These are phyloP conservation scores for Xylocampa areola DNA, from an alignment of 2,888 invertebrate genomes.

Conservation along the genomic window DNA sequence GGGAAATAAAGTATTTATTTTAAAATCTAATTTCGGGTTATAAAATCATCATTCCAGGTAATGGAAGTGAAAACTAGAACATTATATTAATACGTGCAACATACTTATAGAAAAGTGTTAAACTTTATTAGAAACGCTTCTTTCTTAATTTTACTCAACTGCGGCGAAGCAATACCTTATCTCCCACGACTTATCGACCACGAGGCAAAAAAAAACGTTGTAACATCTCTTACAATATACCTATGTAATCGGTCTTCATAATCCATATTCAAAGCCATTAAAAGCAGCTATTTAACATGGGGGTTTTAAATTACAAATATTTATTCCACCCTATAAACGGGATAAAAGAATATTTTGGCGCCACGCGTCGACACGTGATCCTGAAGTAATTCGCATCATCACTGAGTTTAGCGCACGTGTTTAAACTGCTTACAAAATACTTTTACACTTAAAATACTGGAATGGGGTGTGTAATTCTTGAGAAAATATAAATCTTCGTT, in stretches of 20 bases:
- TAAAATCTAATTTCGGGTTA: no score
- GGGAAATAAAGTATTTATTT: no score
- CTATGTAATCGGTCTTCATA: slow-evolving; percentile 1
- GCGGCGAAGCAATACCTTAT: no score
- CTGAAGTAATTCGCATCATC: slow-evolving; percentile 64
- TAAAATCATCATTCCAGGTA: no score
- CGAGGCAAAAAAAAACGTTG: no score
- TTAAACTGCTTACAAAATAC: slow-evolving; percentile 51
- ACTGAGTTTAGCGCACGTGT: slow-evolving; percentile 67
- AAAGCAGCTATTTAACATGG: slow-evolving; percentile 70
- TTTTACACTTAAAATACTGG: slow-evolving; percentile 39
- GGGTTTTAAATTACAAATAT: slow-evolving; percentile 81
- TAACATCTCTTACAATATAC: no score
- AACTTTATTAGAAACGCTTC: no score
- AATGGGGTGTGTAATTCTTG: slow-evolving; percentile 13
- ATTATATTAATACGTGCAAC: no score
- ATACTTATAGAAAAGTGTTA: no score
- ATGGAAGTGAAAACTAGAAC: no score
- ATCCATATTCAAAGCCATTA: slow-evolving; percentile 14
- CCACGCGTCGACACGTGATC: slow-evolving; percentile 81
- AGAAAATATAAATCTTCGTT: slow-evolving; percentile 14
- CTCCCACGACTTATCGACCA: no score
- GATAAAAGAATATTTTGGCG: slow-evolving; percentile 67
- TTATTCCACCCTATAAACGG: slow-evolving; percentile 75
- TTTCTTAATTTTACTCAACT: no score